Evolutionary conservation across 1,140 invertebrate genomes (phyloP).

Genomic region (Papilio helenus): DNA sequence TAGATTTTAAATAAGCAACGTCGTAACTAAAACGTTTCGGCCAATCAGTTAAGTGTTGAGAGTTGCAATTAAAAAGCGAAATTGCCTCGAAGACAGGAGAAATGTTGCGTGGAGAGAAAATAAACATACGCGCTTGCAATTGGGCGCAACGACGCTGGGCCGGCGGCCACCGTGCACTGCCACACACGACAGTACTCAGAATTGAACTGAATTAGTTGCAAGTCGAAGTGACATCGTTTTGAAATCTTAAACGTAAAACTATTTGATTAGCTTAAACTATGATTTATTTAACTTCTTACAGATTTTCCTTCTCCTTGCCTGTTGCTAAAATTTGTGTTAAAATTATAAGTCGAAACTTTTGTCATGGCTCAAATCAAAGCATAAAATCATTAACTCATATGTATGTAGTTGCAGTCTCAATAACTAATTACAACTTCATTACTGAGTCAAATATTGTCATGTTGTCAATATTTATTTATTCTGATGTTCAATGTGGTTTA

Average conservation of each 20-base stretch:
- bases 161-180: conserved; percentile 43
- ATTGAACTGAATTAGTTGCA: conserved; percentile 40
- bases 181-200: conserved; percentile 60
- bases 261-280: no score
- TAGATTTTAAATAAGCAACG: conserved; percentile 26
- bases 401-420: no score
- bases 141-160: conserved; percentile 55
- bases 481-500: no score
- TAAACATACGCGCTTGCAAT: conserved; percentile 59
- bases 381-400: no score
- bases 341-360: no score
- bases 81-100: conserved; percentile 52
- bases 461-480: no score
- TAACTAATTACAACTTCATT: no score
- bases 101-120: conserved; percentile 66
- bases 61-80: conserved; percentile 69
- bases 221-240: background rate
- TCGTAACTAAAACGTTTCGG: conserved; percentile 25
- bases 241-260: background rate
- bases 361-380: no score
- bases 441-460: no score
- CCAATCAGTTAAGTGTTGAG: conserved; percentile 57
- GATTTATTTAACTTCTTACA: no score
- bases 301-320: no score
- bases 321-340: no score